A percentile compares a stretch with the other conserved stretches of the same genome.
These are phyloP conservation scores for Nomada goodeniana DNA, from an alignment of 2,888 invertebrate species.

Conservation along the genomic window DNA sequence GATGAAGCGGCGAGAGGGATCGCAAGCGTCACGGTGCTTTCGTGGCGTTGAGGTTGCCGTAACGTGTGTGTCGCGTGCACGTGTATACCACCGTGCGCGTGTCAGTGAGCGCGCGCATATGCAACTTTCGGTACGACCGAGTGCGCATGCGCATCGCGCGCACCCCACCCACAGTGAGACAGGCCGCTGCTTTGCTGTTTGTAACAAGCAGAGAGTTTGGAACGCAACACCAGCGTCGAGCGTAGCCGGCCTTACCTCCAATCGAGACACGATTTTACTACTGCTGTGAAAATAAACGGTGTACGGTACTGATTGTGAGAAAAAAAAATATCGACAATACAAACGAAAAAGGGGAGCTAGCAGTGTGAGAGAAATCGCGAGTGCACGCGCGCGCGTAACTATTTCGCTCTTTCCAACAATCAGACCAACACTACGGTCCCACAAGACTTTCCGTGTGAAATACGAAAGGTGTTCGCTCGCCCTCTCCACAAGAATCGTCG, in stretches of 20 bases:
- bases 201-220: slow-evolving; percentile 61
- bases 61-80: slow-evolving; percentile 25
- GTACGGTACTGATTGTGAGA: slow-evolving; percentile 10
- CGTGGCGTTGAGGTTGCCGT: slow-evolving; percentile 59
- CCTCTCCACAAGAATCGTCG: slow-evolving; percentile 10
- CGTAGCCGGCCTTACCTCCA: slow-evolving; percentile 71
- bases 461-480: slow-evolving; percentile 7
- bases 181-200: slow-evolving; percentile 63
- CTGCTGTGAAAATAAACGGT: slow-evolving; percentile 51
- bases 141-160: slow-evolving; percentile 64
- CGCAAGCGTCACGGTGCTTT: slow-evolving; percentile 67
- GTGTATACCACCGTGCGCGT: slow-evolving; percentile 32
- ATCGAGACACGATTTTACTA: slow-evolving; percentile 50
- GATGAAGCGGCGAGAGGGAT: slow-evolving; percentile 34
- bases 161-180: slow-evolving; percentile 57
- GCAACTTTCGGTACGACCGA: slow-evolving; percentile 49
- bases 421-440: background rate
- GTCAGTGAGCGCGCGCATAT: slow-evolving; percentile 49
- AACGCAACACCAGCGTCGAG: slow-evolving; percentile 72
- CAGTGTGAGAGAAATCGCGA: slow-evolving; percentile 24
- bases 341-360: background rate
- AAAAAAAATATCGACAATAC: background rate
- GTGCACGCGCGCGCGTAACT: slow-evolving; percentile 39
- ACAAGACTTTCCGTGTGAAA: slow-evolving; percentile 3
- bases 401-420: slow-evolving; percentile 7